Evolutionary conservation across 2,113 vertebrate genomes (phyloP), one percentile per base, ranked within the genome.

Genomic region (Mustela nigripes): DNA sequence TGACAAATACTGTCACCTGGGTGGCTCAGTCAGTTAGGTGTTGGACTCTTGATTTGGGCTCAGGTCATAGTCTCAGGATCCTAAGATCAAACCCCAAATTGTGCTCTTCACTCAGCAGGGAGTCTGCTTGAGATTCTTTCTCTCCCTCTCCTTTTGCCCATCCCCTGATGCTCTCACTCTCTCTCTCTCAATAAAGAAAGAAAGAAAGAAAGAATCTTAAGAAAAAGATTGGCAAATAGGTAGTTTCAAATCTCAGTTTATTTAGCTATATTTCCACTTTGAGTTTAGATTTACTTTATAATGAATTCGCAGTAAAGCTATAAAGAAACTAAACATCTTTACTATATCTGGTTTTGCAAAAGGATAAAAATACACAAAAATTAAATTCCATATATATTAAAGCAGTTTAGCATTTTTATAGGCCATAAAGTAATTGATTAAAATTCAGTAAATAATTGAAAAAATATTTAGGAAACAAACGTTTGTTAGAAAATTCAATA

Each of bases 231-330:
- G 95, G 96, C 84, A 98, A 98, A 97, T 56, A 97, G 83, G 39
- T 89, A 94, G 78, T 86, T 90, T 83, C 53, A 60, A 92, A 98
- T 96, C 91, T 97, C 98, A 87, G 85, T 98, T 98, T 97, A 94
- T 95, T 97, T 93, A 98, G 76, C 48, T 92, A 90, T 95, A 97
- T 97, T 97, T 69, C 10, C 85, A 24, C 31, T 12, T 69, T 28
- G 96, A 96, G 86, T 96, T 97, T 78, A 94, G 92, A 93, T 89
- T 95, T 92, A 65, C 85, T 56, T 56, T 42, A 97, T 10, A 74
- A 67, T 78, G 7, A 91, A 31, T 93, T 97, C 97, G 31, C 97
- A 96, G 36, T 87, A 53, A 5, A 88, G 85, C 1, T 33, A 91
- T 82, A 85, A 62, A 87, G 74, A 96, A 98, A 96, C 42, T 15